These are phyloP conservation scores for Hylyphantes graminicola DNA, from an alignment of 1,140 invertebrate species.

Conservation along the genomic window DNA sequence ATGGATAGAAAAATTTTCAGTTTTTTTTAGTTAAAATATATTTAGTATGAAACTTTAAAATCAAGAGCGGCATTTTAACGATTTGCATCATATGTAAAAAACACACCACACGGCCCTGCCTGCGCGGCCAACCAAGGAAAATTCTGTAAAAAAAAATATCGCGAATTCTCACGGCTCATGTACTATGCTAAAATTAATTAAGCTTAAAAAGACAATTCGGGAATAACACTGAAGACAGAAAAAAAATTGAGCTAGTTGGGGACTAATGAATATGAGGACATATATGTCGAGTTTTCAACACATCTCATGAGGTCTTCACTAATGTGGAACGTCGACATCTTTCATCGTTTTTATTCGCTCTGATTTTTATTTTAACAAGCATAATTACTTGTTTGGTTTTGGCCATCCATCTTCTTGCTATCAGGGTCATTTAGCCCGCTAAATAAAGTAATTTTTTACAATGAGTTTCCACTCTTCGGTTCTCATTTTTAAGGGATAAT, in stretches of 20 bases:
- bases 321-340: not conserved
- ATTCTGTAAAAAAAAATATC: not conserved
- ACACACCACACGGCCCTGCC: too few relatives aligned
- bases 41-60: too few relatives aligned
- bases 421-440: constrained; percentile 39
- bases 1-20: too few relatives aligned
- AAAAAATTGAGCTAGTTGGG: not conserved
- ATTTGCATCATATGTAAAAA: too few relatives aligned
- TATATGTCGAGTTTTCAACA: constrained; percentile 10
- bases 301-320: constrained; percentile 24
- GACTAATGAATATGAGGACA: constrained; percentile 49
- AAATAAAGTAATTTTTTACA: constrained; percentile 27
- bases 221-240: not conserved
- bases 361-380: constrained; percentile 35
- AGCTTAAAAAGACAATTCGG: constrained; percentile 40
- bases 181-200: constrained; percentile 54
- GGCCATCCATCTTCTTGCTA: constrained; percentile 32
- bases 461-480: too few relatives aligned
- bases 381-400: constrained; percentile 43
- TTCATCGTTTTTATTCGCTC: constrained; percentile 23
- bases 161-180: constrained; percentile 51
- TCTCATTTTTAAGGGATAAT: too few relatives aligned
- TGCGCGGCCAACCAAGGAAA: constrained; percentile 9
- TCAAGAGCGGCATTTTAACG: too few relatives aligned
- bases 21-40: too few relatives aligned